Conservation (phyloP, 1,140 invertebrate genomes). For the Camponotus vicinus region DNA sequence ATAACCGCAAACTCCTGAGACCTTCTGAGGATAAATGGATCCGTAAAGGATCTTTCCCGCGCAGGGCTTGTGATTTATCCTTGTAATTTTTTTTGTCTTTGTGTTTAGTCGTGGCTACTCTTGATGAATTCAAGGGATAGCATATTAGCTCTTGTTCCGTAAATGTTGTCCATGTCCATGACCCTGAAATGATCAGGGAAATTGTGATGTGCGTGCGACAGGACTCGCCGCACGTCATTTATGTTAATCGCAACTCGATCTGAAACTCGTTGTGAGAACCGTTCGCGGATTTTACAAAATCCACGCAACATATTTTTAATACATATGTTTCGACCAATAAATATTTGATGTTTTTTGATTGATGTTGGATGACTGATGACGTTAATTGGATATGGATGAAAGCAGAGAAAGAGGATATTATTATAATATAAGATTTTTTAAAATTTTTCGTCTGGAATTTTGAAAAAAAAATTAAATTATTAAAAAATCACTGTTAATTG, state of each 20-base stretch:
- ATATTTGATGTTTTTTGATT: slow-evolving; percentile 17
- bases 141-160: slow-evolving; percentile 14
- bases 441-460: neutral
- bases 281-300: neutral
- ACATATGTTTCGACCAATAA: neutral
- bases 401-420: neutral
- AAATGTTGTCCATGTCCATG: slow-evolving; percentile 7
- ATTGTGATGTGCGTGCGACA: slow-evolving; percentile 8
- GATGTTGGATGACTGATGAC: slow-evolving; percentile 4
- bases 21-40: neutral
- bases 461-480: neutral
- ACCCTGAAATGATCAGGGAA: neutral
- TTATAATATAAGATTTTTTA: neutral
- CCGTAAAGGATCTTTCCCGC: neutral
- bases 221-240: slow-evolving; percentile 36
- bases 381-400: neutral
- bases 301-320: too few species aligned
- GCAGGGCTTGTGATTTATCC: slow-evolving; percentile 22
- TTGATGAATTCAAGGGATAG: slow-evolving; percentile 29
- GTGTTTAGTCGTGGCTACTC: slow-evolving; percentile 29
- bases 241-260: slow-evolving; percentile 33
- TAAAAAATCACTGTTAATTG: neutral
- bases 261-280: neutral
- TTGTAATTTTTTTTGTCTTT: slow-evolving; percentile 26
- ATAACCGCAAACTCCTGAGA: neutral